Percentiles rank a stretch among this genome's conserved stretches.
Evolutionary conservation across 1,140 invertebrate genomes (phyloP).

Genomic region (Zaprionus africanus): DNA sequence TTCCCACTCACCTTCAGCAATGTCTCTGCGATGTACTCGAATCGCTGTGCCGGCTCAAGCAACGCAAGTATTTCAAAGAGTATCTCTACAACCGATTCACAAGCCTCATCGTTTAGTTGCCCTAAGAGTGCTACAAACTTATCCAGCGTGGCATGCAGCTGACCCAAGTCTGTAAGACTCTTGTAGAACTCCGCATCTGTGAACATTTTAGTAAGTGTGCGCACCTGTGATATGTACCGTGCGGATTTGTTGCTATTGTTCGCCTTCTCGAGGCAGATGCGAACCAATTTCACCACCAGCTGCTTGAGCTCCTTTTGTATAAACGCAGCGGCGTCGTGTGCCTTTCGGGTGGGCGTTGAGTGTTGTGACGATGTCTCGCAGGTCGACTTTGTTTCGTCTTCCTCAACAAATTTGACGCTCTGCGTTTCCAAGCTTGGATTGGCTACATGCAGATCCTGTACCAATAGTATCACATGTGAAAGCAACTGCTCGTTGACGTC

Average conservation of each 20-base stretch:
- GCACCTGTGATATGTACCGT: constrained; percentile 62
- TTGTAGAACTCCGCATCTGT: constrained; percentile 63
- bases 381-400: not conserved
- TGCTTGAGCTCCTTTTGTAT: constrained; percentile 84
- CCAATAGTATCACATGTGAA: constrained; percentile 60
- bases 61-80: constrained; percentile 87
- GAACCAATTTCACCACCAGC: constrained; percentile 85
- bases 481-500: constrained; percentile 61
- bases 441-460: constrained; percentile 69
- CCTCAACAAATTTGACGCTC: constrained; percentile 66
- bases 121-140: constrained; percentile 85
- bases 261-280: constrained; percentile 84
- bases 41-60: constrained; percentile 84
- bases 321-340: constrained; percentile 55
- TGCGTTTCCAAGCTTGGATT: constrained; percentile 70
- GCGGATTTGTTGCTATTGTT: constrained; percentile 30
- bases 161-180: constrained; percentile 55
- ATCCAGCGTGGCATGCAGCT: constrained; percentile 85
- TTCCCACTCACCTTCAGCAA: constrained; percentile 40
- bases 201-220: constrained; percentile 68
- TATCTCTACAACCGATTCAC: constrained; percentile 86
- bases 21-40: constrained; percentile 85
- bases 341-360: constrained; percentile 57
- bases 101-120: constrained; percentile 76
- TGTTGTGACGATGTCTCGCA: constrained; percentile 22